Evolutionary conservation across 2,113 vertebrate genomes (phyloP).

Genomic region (Spea bombifrons): DNA sequence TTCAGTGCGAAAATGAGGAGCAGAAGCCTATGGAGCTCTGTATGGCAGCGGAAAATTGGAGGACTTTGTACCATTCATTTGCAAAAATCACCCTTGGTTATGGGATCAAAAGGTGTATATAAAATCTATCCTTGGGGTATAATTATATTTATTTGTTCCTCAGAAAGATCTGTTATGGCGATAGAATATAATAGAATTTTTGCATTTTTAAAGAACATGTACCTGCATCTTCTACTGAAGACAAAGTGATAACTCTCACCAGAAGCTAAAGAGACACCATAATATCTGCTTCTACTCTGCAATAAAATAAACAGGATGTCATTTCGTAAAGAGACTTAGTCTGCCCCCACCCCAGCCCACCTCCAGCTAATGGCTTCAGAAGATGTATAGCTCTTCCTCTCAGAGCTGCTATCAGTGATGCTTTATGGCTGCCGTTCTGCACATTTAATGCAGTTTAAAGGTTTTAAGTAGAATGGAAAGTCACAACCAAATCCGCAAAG

Average conservation of each 20-base stretch:
- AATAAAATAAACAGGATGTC: slow-evolving; percentile 39
- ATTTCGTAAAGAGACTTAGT: slow-evolving; percentile 21
- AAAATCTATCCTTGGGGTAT: too few species aligned
- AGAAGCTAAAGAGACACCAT: background rate
- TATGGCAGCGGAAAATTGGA: too few species aligned
- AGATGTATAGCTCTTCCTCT: slow-evolving; percentile 34
- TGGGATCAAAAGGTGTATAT: too few species aligned
- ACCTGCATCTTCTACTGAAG: background rate
- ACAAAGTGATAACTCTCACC: slow-evolving; percentile 10
- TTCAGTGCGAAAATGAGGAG: too few species aligned
- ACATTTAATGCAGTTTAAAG: slow-evolving; percentile 46
- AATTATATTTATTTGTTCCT: too few species aligned
- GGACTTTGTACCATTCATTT: too few species aligned
- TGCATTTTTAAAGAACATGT: slow-evolving; percentile 7
- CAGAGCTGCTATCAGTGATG: slow-evolving; percentile 40
- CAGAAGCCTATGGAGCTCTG: too few species aligned
- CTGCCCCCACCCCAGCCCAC: slow-evolving; percentile 31
- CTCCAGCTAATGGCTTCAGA: slow-evolving; percentile 37
- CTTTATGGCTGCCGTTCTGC: slow-evolving; percentile 38
- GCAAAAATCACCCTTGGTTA: too few species aligned
- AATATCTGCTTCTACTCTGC: slow-evolving; percentile 14
- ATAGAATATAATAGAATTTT: too few species aligned
- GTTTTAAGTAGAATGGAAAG: slow-evolving; percentile 43
- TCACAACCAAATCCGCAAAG: slow-evolving; percentile 35
- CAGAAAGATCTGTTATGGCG: too few species aligned